Evolutionary conservation across 2,113 vertebrate species (phyloP).

Genomic region (Corythoichthys intestinalis): DNA sequence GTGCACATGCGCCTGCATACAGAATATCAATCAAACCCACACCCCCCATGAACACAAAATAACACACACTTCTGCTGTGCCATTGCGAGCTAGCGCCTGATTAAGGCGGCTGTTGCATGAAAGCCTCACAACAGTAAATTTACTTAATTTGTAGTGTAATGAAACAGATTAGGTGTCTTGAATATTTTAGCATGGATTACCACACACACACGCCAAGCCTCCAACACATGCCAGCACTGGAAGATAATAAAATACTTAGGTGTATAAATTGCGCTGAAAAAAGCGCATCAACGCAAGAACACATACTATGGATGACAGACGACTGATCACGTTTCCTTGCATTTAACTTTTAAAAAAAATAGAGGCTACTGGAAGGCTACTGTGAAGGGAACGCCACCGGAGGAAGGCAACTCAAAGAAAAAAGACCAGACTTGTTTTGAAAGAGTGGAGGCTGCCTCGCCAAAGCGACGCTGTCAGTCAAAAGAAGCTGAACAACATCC

Average conservation of each 20-base stretch:
- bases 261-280: conserved; percentile 8
- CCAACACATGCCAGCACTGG: conserved; percentile 14
- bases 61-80: conserved; percentile 28
- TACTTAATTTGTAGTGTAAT: conserved; percentile 68
- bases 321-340: conserved; percentile 24
- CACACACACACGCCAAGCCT: conserved; percentile 31
- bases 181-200: conserved; percentile 67
- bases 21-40: conserved; percentile 44
- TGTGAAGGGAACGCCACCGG: conserved; percentile 13
- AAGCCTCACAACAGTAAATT: conserved; percentile 65
- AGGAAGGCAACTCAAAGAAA: conserved; percentile 17
- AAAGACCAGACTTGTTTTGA: conserved; percentile 15
- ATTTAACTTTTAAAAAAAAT: conserved; percentile 30
- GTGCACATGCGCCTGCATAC: conserved; percentile 41
- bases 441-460: conserved; percentile 36
- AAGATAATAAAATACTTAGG: conserved; percentile 13
- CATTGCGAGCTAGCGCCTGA: conserved; percentile 60
- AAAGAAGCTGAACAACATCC: conserved; percentile 32
- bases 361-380: conserved; percentile 20
- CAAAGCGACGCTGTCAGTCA: conserved; percentile 57
- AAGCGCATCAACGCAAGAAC: conserved; percentile 13
- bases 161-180: conserved; percentile 66
- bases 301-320: conserved; percentile 29
- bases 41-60: conserved; percentile 12
- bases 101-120: conserved; percentile 51